A percentile compares a stretch with the other conserved stretches of the same genome.
phyloP scores from a whole-genome alignment of 2,797 vertebrate species.

The Gorsachius magnificus region DNA sequence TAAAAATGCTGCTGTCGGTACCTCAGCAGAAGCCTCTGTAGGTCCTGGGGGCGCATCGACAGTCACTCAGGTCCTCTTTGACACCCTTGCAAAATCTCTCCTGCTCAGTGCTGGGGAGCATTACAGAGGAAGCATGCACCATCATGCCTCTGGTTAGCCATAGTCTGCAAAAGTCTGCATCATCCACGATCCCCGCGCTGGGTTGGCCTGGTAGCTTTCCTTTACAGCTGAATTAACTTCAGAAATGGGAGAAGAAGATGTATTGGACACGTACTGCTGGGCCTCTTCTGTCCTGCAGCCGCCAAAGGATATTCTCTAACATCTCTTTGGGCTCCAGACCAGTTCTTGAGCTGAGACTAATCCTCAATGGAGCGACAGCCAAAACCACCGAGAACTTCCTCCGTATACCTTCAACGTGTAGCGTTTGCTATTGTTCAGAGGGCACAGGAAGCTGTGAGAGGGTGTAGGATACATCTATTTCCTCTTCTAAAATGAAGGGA shows the following conservation, averaged over 20 bases:
- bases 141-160: neutral
- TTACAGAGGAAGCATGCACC: fast-evolving
- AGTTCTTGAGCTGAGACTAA: neutral
- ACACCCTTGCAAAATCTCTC: neutral
- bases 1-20: neutral
- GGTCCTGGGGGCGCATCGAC: neutral
- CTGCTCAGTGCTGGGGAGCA: neutral
- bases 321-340: neutral
- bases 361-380: neutral
- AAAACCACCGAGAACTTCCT: neutral
- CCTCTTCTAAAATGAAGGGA: neutral
- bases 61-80: neutral
- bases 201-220: neutral
- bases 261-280: neutral
- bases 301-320: neutral
- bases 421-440: neutral
- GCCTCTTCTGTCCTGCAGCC: neutral
- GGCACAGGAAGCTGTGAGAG: neutral
- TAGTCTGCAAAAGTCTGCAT: neutral
- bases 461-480: neutral
- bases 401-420: neutral
- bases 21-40: neutral
- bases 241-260: neutral
- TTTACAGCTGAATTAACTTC: neutral
- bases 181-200: neutral